Percentiles rank a stretch among this genome's conserved stretches.
Conservation (phyloP, 1,140 invertebrate species). For the Sipha flava region DNA sequence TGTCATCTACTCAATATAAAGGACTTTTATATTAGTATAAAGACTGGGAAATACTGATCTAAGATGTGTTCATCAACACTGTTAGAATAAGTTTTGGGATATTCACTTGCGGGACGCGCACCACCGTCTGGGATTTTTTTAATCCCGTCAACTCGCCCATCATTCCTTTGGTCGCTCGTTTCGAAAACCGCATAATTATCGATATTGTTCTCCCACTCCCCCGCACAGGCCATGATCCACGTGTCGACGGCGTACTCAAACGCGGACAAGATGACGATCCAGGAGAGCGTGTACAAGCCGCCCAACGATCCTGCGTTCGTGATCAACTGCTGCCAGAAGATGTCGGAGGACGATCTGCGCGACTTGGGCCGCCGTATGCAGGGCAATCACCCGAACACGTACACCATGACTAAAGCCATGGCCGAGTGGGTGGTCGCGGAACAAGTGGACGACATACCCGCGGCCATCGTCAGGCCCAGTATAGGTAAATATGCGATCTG, state of each 20-base stretch:
- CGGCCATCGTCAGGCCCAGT: constrained; percentile 84
- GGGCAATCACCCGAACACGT: constrained; percentile 76
- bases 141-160: too few species aligned
- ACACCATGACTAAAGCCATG: constrained; percentile 77
- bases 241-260: constrained; percentile 86
- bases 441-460: constrained; percentile 58
- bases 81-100: too few species aligned
- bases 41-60: too few species aligned
- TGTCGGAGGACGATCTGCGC: constrained; percentile 53
- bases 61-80: too few species aligned
- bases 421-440: constrained; percentile 66
- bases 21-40: too few species aligned
- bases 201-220: too few species aligned
- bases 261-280: constrained; percentile 57
- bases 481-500: too few species aligned
- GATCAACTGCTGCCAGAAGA: constrained; percentile 51
- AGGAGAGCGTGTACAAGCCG: constrained; percentile 64
- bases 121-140: too few species aligned
- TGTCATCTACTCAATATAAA: too few species aligned
- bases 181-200: too few species aligned
- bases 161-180: too few species aligned
- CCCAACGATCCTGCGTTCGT: constrained; percentile 55
- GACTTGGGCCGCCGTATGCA: constrained; percentile 48
- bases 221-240: constrained; percentile 73
- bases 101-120: too few species aligned